Conservation (phyloP, 2,113 vertebrate species). For the Manacus vitellinus region DNA sequence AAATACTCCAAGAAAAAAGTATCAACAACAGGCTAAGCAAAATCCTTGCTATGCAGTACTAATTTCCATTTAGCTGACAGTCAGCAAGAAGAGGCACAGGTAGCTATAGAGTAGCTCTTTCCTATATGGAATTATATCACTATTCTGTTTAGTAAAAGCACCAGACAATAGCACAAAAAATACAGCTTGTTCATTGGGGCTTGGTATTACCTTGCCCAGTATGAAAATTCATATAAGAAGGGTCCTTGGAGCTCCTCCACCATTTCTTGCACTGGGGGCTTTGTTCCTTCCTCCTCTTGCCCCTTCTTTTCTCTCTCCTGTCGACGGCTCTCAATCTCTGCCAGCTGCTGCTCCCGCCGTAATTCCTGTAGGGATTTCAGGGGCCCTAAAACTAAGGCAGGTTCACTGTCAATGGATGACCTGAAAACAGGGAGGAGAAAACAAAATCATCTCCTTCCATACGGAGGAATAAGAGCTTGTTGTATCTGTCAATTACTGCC, state of each 20-base stretch:
- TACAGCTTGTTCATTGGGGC: neutral
- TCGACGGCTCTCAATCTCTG: constrained; percentile 86
- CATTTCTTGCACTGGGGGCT: constrained; percentile 86
- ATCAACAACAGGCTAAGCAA: neutral
- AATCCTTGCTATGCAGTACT: neutral
- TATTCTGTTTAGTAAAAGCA: neutral
- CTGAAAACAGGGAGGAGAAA: constrained; percentile 61
- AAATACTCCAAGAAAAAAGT: neutral
- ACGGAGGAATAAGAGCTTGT: neutral
- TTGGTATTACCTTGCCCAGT: constrained; percentile 89
- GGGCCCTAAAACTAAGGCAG: constrained; percentile 93
- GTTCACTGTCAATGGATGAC: constrained; percentile 96
- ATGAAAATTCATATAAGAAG: constrained; percentile 94
- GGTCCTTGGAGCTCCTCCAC: constrained; percentile 90
- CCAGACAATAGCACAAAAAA: neutral
- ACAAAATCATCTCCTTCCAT: neutral
- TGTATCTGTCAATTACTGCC: neutral
- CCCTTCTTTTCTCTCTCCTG: constrained; percentile 87
- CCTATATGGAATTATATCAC: neutral
- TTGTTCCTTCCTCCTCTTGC: constrained; percentile 76
- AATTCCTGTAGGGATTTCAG: constrained; percentile 88
- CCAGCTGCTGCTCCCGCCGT: constrained; percentile 90
- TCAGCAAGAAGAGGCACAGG: neutral
- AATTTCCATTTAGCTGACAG: neutral
- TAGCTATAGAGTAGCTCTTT: neutral